These are phyloP conservation scores for Acanthosepion lycidas DNA, from an alignment of 2,888 invertebrate species.

Conservation along the genomic window DNA sequence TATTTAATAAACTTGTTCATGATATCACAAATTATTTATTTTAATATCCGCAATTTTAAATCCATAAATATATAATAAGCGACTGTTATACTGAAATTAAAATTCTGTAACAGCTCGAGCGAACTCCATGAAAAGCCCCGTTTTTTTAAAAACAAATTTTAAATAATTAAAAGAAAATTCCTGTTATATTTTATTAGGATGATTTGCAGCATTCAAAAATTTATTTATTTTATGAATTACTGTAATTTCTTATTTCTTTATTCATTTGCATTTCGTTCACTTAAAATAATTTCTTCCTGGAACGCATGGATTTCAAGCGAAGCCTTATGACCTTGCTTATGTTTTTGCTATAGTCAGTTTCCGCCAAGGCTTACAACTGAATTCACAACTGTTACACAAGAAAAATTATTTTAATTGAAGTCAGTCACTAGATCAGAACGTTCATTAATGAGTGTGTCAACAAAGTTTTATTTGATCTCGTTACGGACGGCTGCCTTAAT, in stretches of 20 bases:
- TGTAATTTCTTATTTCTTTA: neutral
- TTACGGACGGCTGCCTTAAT: neutral
- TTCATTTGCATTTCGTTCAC: neutral
- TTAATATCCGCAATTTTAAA: neutral
- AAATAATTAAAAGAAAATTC: no score
- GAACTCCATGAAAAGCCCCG: neutral
- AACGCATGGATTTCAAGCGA: neutral
- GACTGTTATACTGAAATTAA: neutral
- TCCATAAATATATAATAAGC: neutral
- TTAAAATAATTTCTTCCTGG: neutral
- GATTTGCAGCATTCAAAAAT: neutral
- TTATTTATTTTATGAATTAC: neutral
- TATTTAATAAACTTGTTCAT: no score
- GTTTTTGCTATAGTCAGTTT: neutral
- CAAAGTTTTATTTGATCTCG: neutral
- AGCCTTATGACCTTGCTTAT: neutral
- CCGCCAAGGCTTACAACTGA: neutral
- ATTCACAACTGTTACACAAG: neutral
- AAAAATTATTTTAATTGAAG: neutral
- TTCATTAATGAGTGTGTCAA: neutral
- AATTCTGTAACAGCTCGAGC: neutral
- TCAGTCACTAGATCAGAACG: neutral
- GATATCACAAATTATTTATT: neutral
- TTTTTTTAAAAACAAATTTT: no score
- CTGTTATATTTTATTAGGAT: neutral